These are phyloP conservation scores for Drosophila navojoa DNA, from an alignment of 1,140 invertebrate genomes.

Conservation along the genomic window DNA sequence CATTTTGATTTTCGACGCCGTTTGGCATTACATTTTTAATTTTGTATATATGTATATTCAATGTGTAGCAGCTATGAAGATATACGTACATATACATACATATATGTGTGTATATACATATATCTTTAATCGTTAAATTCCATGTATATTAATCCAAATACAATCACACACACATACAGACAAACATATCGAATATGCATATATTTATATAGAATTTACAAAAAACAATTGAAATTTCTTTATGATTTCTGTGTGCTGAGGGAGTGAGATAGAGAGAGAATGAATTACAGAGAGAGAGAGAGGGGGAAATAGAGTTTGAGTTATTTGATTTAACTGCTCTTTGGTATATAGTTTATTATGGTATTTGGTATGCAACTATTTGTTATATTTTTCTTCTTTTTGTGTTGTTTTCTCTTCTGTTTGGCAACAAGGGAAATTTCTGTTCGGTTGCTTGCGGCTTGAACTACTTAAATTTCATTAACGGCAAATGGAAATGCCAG, in stretches of 20 bases:
- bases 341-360: constrained; percentile 31
- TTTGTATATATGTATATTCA: constrained; percentile 2
- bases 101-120: constrained; percentile 10
- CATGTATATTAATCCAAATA: constrained; percentile 25
- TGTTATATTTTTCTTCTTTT: constrained; percentile 5
- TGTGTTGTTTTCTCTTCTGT: constrained; percentile 15
- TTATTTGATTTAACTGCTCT: constrained; percentile 58
- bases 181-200: constrained; percentile 24
- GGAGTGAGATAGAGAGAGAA: constrained; percentile 16
- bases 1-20: constrained; percentile 42
- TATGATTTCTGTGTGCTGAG: constrained; percentile 22
- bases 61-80: constrained; percentile 28
- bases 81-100: constrained; percentile 15
- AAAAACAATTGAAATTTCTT: constrained; percentile 19
- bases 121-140: constrained; percentile 5
- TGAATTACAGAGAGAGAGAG: not conserved
- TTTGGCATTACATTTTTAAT: constrained; percentile 7
- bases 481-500: constrained; percentile 50
- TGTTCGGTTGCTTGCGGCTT: constrained; percentile 43
- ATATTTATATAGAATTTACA: constrained; percentile 39
- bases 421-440: constrained; percentile 76
- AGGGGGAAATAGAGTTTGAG: constrained; percentile 3
- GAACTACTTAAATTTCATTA: constrained; percentile 56
- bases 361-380: constrained; percentile 31
- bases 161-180: constrained; percentile 33